These are phyloP conservation scores for Scaptomyza tumidula DNA, from an alignment of 2,888 invertebrate species.

Conservation along the genomic window DNA sequence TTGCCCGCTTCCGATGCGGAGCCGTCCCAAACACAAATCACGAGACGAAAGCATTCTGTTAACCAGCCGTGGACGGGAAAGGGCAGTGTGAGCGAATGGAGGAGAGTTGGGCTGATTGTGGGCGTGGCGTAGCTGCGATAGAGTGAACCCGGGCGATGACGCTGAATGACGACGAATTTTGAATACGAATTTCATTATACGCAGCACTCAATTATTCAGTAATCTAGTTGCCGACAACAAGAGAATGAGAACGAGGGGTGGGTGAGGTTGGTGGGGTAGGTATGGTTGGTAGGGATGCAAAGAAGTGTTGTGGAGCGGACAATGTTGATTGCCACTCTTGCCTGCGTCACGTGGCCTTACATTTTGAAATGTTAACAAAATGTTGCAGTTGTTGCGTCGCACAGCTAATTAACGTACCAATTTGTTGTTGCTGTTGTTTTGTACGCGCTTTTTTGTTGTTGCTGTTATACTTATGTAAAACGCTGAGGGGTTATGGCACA, in stretches of 20 bases:
- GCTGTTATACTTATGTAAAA: constrained; percentile 26
- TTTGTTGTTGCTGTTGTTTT: constrained; percentile 36
- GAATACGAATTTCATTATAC: constrained; percentile 80
- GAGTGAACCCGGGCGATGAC: constrained; percentile 33
- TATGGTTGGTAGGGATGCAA: neutral
- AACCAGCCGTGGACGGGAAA: constrained; percentile 8
- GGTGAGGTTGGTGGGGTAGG: neutral
- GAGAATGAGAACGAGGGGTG: neutral
- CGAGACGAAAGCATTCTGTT: constrained; percentile 61
- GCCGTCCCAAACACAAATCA: constrained; percentile 36
- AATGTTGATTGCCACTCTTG: constrained; percentile 33
- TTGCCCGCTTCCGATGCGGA: constrained; percentile 35
- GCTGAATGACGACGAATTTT: constrained; percentile 78
- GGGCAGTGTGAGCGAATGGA: no score
- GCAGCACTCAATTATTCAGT: constrained; percentile 78
- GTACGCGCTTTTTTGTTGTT: neutral
- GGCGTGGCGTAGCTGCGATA: constrained; percentile 6
- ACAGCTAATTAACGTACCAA: constrained; percentile 53
- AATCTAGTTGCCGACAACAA: constrained; percentile 60
- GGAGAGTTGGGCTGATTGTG: neutral
- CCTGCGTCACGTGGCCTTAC: neutral
- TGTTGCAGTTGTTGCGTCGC: constrained; percentile 60
- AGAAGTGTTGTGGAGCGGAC: constrained; percentile 8
- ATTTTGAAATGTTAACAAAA: constrained; percentile 67
- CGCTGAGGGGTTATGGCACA: constrained; percentile 17